These are phyloP conservation scores for Meghimatium bilineatum DNA, from an alignment of 2,888 invertebrate genomes.

Conservation along the genomic window DNA sequence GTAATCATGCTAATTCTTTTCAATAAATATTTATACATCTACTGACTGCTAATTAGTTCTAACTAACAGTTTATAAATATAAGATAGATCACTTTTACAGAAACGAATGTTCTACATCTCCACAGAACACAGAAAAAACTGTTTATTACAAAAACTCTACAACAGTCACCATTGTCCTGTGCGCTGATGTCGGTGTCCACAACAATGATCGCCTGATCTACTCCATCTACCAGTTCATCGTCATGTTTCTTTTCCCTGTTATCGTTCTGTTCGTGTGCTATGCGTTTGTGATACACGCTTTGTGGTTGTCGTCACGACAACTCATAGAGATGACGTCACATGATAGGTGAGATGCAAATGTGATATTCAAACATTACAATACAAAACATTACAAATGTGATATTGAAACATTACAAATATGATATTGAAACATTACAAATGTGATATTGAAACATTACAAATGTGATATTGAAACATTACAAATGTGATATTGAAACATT, in stretches of 20 bases:
- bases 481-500: too few species aligned
- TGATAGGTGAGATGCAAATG: slow-evolving; percentile 36
- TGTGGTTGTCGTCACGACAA: slow-evolving; percentile 77
- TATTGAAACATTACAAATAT: too few species aligned
- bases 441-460: too few species aligned
- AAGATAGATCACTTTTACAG: too few species aligned
- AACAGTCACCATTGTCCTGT: slow-evolving; percentile 60
- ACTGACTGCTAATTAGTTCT: too few species aligned
- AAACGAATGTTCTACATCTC: slow-evolving; percentile 26
- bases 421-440: too few species aligned
- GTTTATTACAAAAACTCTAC: slow-evolving; percentile 66
- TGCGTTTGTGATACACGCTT: slow-evolving; percentile 76
- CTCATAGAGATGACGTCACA: slow-evolving; percentile 72
- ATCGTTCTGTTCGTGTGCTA: slow-evolving; percentile 77
- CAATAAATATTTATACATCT: too few species aligned
- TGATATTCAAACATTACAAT: too few species aligned
- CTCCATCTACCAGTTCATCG: slow-evolving; percentile 76
- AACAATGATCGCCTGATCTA: slow-evolving; percentile 59
- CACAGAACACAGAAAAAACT: slow-evolving; percentile 63
- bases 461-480: too few species aligned
- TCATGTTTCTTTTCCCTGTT: slow-evolving; percentile 77
- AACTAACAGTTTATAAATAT: too few species aligned
- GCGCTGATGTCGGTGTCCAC: slow-evolving; percentile 61
- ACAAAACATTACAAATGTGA: too few species aligned
- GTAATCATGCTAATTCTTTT: too few species aligned